A percentile compares a stretch with the other conserved stretches of the same genome.
These are phyloP conservation scores for Mnemiopsis leidyi DNA, from an alignment of 37 sponge, comb jelly and placozoan genomes.

Conservation along the genomic window DNA sequence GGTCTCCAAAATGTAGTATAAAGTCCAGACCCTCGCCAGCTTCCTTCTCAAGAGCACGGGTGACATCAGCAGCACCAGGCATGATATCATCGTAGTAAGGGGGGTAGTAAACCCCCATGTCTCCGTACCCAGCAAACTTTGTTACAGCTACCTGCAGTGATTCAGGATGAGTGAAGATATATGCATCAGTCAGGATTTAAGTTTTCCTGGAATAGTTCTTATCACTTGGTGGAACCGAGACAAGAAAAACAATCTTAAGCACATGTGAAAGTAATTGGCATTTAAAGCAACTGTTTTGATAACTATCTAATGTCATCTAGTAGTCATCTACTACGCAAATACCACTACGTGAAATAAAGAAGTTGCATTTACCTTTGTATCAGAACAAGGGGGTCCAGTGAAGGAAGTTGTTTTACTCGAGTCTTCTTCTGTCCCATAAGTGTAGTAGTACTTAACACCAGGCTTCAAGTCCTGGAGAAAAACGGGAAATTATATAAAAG, in stretches of 20 bases:
- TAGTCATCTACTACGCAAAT: no score
- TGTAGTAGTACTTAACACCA: slow-evolving; percentile 9
- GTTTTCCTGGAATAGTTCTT: no score
- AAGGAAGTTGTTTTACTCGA: not conserved
- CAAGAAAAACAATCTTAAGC: no score
- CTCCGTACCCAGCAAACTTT: not conserved
- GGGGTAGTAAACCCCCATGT: slow-evolving; percentile 56
- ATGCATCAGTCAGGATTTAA: no score
- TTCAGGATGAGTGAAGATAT: no score
- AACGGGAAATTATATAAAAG: no score
- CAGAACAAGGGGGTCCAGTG: not conserved
- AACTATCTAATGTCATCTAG: no score
- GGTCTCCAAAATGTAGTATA: slow-evolving; percentile 85
- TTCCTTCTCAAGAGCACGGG: slow-evolving; percentile 50
- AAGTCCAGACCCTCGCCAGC: slow-evolving; percentile 68
- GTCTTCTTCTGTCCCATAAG: not conserved
- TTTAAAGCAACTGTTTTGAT: no score
- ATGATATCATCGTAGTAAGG: slow-evolving; percentile 42
- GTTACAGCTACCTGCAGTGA: not conserved
- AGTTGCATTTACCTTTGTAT: slow-evolving; percentile 19
- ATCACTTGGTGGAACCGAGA: no score
- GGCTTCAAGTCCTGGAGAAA: slow-evolving; percentile 23
- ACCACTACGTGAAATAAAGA: no score
- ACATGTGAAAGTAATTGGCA: no score
- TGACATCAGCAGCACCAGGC: slow-evolving; percentile 71